These are phyloP conservation scores for Thunnus maccoyii DNA, from an alignment of 2,113 vertebrate species.

Conservation along the genomic window DNA sequence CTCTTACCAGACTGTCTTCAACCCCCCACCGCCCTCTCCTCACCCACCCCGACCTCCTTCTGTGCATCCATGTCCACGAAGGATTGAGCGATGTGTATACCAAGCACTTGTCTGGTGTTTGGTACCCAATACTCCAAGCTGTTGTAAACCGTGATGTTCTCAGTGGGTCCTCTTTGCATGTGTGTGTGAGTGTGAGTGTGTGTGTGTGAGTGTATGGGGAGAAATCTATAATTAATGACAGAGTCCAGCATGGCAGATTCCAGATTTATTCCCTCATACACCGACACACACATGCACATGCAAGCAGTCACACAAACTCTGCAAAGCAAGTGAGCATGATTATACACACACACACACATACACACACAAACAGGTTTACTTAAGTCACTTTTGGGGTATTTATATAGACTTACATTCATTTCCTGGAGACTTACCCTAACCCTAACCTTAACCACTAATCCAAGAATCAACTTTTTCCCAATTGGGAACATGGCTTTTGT, in stretches of 20 bases:
- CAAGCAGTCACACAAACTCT: conserved; percentile 7
- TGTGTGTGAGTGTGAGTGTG: conserved; percentile 9
- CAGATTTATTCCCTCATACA: conserved; percentile 47
- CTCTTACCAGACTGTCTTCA: conserved; percentile 17
- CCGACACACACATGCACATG: conserved; percentile 8
- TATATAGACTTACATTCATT: too few relatives aligned
- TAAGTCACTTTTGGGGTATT: too few relatives aligned
- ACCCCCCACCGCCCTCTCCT: not conserved
- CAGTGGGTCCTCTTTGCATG: conserved; percentile 32
- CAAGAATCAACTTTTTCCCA: too few relatives aligned
- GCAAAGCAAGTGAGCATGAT: not conserved
- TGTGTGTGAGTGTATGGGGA: conserved; percentile 20
- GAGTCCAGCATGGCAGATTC: conserved; percentile 53
- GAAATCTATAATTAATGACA: conserved; percentile 66
- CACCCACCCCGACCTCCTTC: conserved; percentile 3
- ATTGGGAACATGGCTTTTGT: too few relatives aligned
- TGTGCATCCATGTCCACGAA: conserved; percentile 34
- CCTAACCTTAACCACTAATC: too few relatives aligned
- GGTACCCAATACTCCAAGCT: conserved; percentile 57
- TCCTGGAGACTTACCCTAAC: too few relatives aligned
- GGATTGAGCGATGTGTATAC: conserved; percentile 53
- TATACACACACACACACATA: not conserved
- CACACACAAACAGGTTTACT: too few relatives aligned
- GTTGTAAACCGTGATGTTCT: conserved; percentile 48
- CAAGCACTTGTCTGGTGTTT: conserved; percentile 43